Percentiles rank a stretch among this genome's conserved stretches.
Evolutionary conservation across 2,888 invertebrate genomes (phyloP).

Genomic region (Ichneumoninae sp.): DNA sequence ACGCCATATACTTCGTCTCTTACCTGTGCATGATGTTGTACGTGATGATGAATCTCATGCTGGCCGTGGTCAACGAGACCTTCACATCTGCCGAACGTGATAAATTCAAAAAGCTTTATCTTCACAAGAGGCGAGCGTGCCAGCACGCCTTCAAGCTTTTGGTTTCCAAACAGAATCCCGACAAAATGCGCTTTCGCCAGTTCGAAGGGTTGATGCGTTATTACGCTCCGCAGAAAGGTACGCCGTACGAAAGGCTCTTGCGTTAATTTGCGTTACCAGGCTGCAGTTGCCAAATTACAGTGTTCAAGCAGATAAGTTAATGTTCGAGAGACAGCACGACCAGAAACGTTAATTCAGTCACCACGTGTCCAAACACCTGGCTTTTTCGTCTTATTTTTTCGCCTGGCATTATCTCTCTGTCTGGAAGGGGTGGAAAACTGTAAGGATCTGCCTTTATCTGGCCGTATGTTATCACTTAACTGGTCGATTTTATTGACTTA

Average conservation of each 20-base stretch:
- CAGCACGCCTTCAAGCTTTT: slow-evolving; percentile 92
- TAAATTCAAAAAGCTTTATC: slow-evolving; percentile 92
- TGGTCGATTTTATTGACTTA: too few species aligned
- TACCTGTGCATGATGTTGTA: slow-evolving; percentile 94
- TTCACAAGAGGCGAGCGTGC: slow-evolving; percentile 93
- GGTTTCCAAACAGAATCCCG: slow-evolving; percentile 91
- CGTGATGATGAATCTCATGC: slow-evolving; percentile 95
- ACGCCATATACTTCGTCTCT: slow-evolving; percentile 93
- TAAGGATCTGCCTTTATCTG: too few species aligned
- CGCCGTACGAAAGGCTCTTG: slow-evolving; percentile 72
- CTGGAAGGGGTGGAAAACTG: too few species aligned
- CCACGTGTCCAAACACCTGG: too few species aligned
- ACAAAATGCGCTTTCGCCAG: slow-evolving; percentile 89
- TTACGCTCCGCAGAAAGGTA: slow-evolving; percentile 90
- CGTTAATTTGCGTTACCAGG: slow-evolving; percentile 19
- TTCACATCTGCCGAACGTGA: slow-evolving; percentile 94
- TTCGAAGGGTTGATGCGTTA: slow-evolving; percentile 93
- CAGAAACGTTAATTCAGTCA: too few species aligned
- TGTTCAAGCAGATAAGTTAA: too few species aligned
- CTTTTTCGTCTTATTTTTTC: too few species aligned
- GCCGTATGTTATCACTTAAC: too few species aligned
- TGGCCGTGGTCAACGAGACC: slow-evolving; percentile 96
- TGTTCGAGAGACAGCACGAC: too few species aligned
- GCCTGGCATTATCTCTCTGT: too few species aligned
- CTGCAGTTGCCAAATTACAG: neutral